Base-by-base conservation (phyloP, 2,113 vertebrate species). In the Psilopsiagon aurifrons region DNA sequence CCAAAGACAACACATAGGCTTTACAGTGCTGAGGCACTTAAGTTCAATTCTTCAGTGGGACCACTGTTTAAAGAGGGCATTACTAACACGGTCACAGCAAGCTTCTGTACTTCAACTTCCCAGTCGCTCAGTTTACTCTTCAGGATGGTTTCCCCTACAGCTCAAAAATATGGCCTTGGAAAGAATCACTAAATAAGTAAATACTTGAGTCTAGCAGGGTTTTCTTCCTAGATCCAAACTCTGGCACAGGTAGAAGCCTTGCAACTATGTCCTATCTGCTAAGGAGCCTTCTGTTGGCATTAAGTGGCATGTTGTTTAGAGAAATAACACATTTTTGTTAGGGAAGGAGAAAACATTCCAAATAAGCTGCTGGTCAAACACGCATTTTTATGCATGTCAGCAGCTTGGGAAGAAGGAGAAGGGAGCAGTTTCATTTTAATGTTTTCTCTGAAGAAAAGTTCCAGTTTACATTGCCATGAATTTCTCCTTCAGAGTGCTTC, bases 1-100 rank as follows among this genome's bases (percentile, higher is more conserved):
- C 96, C 96, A 97, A 97, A 96, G 92, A 95, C 94, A 97, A 97
- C 96, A 96, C 94, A 76, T 89, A 37, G 74, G 92, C 86, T 96
- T 96, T 89, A 84, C 96, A 91, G 86, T 93, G 90, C 92, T 2
- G 39, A 97, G 95, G 95, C 91, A 94, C 96, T 96, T 92, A 57
- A 92, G 94, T 91, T 92, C 94, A 95, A 96, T 97, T 97, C 96
- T 97, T 96, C 96, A 97, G 88, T 96, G 94, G 77, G 73, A 67
- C 94, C 86, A 84, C 88, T 96, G 96, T 96, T 95, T 87, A 89
- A 96, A 95, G 90, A 93, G 66, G 82, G 19, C 57, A 82, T 82
- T 95, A 66, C 90, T 69, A 86, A 88, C 80, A 88, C 7, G 6
- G 88, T 68, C 95, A 97, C 88, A 97, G 96, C 96, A 96, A 96